Evolutionary conservation across 2,113 vertebrate genomes (phyloP).

Genomic region (Crocuta crocuta): DNA sequence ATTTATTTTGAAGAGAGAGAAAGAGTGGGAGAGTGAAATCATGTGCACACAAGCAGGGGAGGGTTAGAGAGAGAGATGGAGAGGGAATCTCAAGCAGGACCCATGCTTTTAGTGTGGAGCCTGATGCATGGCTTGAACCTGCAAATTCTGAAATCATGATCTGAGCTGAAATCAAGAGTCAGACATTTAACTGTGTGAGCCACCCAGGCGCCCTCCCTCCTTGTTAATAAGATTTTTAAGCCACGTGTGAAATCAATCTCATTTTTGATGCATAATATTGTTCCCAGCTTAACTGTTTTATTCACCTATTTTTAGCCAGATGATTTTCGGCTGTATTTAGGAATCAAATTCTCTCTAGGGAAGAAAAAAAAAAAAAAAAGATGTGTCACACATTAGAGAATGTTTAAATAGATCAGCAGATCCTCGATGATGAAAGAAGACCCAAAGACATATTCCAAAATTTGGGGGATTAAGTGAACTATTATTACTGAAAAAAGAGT

Average conservation of each 20-base stretch:
- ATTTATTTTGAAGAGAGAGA: no score
- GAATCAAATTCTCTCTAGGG: slow-evolving; percentile 36
- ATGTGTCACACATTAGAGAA: neutral
- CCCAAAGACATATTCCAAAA: slow-evolving; percentile 18
- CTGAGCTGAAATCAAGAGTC: no score
- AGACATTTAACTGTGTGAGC: no score
- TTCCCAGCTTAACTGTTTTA: slow-evolving; percentile 9
- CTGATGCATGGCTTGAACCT: no score
- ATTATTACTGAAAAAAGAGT: slow-evolving; percentile 2
- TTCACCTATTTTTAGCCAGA: slow-evolving; percentile 36
- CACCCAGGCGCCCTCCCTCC: neutral
- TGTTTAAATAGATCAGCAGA: slow-evolving; percentile 7
- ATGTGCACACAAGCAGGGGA: no score
- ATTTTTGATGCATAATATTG: slow-evolving; percentile 50
- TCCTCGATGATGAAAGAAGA: neutral
- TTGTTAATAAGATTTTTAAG: slow-evolving; percentile 36
- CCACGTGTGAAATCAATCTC: slow-evolving; percentile 3
- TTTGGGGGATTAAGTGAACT: neutral
- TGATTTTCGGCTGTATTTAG: neutral
- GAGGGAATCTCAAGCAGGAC: no score
- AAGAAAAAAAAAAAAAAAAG: neutral
- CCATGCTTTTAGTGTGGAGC: no score
- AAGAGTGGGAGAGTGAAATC: no score
- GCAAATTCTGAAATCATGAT: no score
- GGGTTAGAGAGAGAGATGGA: no score